Evolutionary conservation across 2,797 vertebrate species (phyloP), one percentile per base, ranked within the genome.

Genomic region (Sebastes trivittatus): DNA sequence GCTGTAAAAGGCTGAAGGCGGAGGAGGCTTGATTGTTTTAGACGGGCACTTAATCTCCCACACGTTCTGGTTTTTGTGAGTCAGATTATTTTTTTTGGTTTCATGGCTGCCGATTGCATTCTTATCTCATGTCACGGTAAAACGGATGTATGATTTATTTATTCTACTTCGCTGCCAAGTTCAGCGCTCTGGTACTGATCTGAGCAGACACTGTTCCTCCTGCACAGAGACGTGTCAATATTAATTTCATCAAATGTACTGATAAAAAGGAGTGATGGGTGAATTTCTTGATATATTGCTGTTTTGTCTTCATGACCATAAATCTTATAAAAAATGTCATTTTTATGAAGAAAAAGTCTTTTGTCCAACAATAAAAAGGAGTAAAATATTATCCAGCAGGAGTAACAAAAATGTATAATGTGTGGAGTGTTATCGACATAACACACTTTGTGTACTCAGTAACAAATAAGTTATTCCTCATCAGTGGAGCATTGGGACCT

Each of bases 381-480:
- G 29, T 18, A 68, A 66, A 76, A 82, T 69, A 16, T 58, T 66
- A 1, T 73, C 73, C 22, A 46, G 30, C 49, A 59, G 11, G n/a
- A 76, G 78, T 71, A 73, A 83, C 38, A 83, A 46, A 49, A 11
- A 64, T 16, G 11, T 74, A 32, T 20, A 68, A 70, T 63, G 55
- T 58, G 18, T 84, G 62, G 29, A 55, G 59, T 6, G 2, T 71
- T 30, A 70, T 32, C 1, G 7, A 46, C 60, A 63, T 36, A 46
- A 61, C 59, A 63, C 70, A 78, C 65, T 81, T 25, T 78, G 25
- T 79, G 46, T 49, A 62, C 30, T 73, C 46, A 78, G 78, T 61
- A 84, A 86, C 14, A 80, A 52, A 77, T 56, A 85, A 80, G n/a
- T 64, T 64, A 73, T 76, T 77, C 23, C 42, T 71, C 23, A 25